A percentile compares a stretch with the other conserved stretches of the same genome.
Conservation (phyloP, 1,140 invertebrate species). For the Drosophila nasuta region DNA sequence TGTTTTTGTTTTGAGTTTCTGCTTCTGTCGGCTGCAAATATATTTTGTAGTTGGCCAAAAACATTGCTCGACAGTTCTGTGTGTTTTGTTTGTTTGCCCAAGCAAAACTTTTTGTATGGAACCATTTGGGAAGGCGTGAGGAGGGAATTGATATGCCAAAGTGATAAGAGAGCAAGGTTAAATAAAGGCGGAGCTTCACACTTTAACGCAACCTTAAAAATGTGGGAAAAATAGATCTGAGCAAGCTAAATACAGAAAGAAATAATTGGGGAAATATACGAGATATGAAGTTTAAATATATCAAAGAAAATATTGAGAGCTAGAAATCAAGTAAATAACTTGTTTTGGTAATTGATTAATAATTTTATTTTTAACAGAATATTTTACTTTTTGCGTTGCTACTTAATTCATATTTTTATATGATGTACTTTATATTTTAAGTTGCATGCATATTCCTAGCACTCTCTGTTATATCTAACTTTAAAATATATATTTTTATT, state of each 20-base stretch:
- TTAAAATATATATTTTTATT: too few relatives aligned
- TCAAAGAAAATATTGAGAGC: background rate
- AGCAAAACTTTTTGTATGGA: conserved; percentile 18
- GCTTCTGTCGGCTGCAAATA: conserved; percentile 8
- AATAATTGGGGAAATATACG: background rate
- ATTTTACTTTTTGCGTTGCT: too few relatives aligned
- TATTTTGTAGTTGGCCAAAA: background rate
- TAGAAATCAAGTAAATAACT: too few relatives aligned
- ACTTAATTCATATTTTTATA: too few relatives aligned
- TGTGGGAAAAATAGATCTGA: too few relatives aligned
- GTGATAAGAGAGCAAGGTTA: background rate
- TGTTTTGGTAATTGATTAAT: too few relatives aligned
- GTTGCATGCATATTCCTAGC: too few relatives aligned
- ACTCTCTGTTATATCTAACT: too few relatives aligned
- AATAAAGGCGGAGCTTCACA: background rate
- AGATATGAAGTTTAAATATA: background rate
- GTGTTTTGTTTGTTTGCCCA: conserved; percentile 40
- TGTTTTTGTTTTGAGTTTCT: background rate
- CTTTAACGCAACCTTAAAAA: too few relatives aligned
- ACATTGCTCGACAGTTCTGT: conserved; percentile 9
- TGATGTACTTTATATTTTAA: too few relatives aligned
- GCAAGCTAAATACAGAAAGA: too few relatives aligned
- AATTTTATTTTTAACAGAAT: too few relatives aligned
- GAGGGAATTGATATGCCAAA: background rate
- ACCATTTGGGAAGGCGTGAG: background rate